Evolutionary conservation across 35 echinoderm and acorn worm species (phyloP), one percentile per base, ranked within the genome.

Genomic region (Hemicentrotus pulcherrimus): DNA sequence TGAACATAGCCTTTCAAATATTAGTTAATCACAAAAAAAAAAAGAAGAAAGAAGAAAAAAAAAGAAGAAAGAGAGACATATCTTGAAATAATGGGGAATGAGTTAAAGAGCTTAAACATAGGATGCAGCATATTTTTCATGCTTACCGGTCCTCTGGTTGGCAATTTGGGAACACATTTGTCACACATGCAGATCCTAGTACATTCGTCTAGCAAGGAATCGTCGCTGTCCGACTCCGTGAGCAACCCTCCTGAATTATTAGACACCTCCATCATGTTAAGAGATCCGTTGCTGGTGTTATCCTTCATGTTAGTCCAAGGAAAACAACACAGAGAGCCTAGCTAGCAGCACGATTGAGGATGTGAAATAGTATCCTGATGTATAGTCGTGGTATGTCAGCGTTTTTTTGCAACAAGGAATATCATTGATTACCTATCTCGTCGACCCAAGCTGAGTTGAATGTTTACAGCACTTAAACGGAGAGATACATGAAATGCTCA

Each of bases 161-260:
- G 19, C 86, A 94, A 48, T 86, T 94, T 94, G 14, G 94, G 71
- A 87, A 91, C 50, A 55, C 96, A 96, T 47, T 96, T 96, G 14
- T 96, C 96, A 85, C 96, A 96, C 96, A 96, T 94, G 32, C 96
- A 96, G 86, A 96, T 91, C 31, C 96, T 85, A 8, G 96, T 95
- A 61, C 96, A 96, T 47, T 96, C 96, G 46, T 96, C 96, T 47
- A 94, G 32, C 55, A 94, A 78, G 6, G 96, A 94, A 32, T 94
- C 94, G 50, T 96, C 96, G 31, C 96, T 96, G 59, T 96, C 96
- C 14, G 94, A 94, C 33, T 96, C 96, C 50, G 78, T 94, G 7
- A 33, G 46, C n/a, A 96, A 45, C 33, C 35, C 94, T 6, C 24
- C 47, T 41, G 94, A 94, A 85, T 96, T 96, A 47, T 96, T 48